A percentile compares a stretch with the other conserved stretches of the same genome.
Evolutionary conservation across 1,140 invertebrate species (phyloP).

Genomic region (Orius insidiosus): DNA sequence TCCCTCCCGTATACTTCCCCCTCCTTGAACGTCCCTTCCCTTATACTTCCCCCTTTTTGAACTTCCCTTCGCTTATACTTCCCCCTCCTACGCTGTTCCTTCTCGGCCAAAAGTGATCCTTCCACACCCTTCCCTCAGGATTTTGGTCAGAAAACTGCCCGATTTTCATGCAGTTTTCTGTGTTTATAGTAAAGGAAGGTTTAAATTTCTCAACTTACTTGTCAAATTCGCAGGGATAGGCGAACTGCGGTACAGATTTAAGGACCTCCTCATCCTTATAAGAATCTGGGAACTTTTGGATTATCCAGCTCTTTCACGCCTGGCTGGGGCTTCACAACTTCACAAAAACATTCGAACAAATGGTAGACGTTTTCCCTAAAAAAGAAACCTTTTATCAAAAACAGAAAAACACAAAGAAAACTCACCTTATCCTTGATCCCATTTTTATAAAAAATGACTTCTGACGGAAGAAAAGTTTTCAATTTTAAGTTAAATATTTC

Average conservation of each 20-base stretch:
- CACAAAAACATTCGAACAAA: conserved; percentile 69
- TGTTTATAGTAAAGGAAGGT: too few relatives aligned
- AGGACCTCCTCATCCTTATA: conserved; percentile 60
- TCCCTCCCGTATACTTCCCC: too few relatives aligned
- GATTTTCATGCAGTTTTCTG: too few relatives aligned
- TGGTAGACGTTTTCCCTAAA: conserved; percentile 60
- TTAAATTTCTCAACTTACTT: conserved; percentile 35
- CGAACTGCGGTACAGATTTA: conserved; percentile 65
- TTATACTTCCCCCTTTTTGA: too few relatives aligned
- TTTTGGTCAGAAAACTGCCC: too few relatives aligned
- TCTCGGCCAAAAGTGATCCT: too few relatives aligned
- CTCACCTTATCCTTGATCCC: conserved; percentile 5
- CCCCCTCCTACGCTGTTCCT: too few relatives aligned
- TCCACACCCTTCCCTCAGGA: too few relatives aligned
- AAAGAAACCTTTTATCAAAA: conserved; percentile 18
- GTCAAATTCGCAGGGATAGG: conserved; percentile 64
- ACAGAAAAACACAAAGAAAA: not conserved
- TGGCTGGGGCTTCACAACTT: conserved; percentile 47
- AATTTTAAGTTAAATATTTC: too few relatives aligned
- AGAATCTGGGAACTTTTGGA: conserved; percentile 55
- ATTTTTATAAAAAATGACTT: not conserved
- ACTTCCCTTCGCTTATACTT: too few relatives aligned
- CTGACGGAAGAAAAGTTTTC: too few relatives aligned
- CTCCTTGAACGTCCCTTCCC: too few relatives aligned
- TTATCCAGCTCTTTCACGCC: conserved; percentile 39